Base-by-base conservation (phyloP, 2,888 invertebrate genomes). In the Sipha maydis region DNA sequence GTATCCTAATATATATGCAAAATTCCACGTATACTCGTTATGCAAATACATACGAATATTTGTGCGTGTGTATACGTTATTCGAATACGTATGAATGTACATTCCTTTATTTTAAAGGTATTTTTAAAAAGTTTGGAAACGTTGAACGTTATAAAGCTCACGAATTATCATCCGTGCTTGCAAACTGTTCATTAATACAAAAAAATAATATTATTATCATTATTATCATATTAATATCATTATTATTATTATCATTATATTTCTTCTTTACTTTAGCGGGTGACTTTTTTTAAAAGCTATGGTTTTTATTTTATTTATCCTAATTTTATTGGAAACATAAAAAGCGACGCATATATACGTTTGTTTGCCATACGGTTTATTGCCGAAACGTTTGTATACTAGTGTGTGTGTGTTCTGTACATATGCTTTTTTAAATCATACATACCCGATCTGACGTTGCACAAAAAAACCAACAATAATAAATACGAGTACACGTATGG, bases 1-100 rank as follows among this genome's bases (percentile, higher is more conserved):
- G n/a, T 9, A 19, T 34, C n/a, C 84, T 69, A 85, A 85, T 85
- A 78, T 85, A 34, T 69, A 78, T 78, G 78, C 85, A 69, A 85
- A 85, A n/a, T 78, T 78, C 34, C 41, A 41, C 38, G 75, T 61
- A 19, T 7, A 67, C 67, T 25, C 61, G 28, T 61, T 41, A 41
- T 84, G 19, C 34, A 28, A 14, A 25, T 28, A 28, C 28, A 4
- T 31, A 48, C 11, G 28, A 25, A 11, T 25, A n/a, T 67, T 5
- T 38, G 38, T 73, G 71, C 31, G 34, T 71, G 31, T 71, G 28
- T 75, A 14, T 28, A 34, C 25, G 25, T 79, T 31, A 34, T 56
- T 56, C 11, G 8, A 56, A 79, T 31, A 31, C 31, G 31, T 69
- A 17, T 9, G 11, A 28, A 21, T 76, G 2, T 48, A 76, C 21